Base-by-base conservation (phyloP, 2,888 invertebrate species). In the Andrena fulva region DNA sequence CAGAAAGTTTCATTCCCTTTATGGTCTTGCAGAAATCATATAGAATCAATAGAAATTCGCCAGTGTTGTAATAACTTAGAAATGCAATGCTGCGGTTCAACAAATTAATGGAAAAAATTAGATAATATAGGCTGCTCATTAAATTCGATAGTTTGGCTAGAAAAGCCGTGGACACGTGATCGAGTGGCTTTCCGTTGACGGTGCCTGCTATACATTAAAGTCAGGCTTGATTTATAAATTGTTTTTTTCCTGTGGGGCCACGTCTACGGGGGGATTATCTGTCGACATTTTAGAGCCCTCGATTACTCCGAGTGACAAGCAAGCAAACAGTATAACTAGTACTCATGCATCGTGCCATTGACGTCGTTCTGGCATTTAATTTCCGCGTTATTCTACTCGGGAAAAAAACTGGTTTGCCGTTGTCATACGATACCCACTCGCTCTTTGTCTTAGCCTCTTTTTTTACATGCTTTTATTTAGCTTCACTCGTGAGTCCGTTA, bases 191-290 rank as follows among this genome's bases (percentile, higher is more conserved):
- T 67, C 67, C 54, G 67, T 70, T 29, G 50, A 33, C 63, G 83
- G 35, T 35, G 16, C 12, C 42, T 42, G 48, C 16, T 56, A 31
- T 63, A 31, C 33, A 68, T 69, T 62, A 69, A 70, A 72, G 56
- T 48, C 50, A 71, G 24, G 72, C 80, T 79, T 84, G 84, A 83
- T 85, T 68, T 74, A 77, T 84, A 85, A 85, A 87, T 85, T 83
- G 77, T 85, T 76, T 80, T 85, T 79, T 87, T 85, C 83, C 86
- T 80, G 85, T 84, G 71, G 79, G 87, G 86, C 74, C 79, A 74
- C 72, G 63, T 75, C 60, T 79, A 62, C 73, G 42, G 72, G 75
- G 42, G 72, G 77, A 78, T 69, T 78, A 74, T 74, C 70, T 71
- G 63, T 70, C 79, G 79, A 79, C 79, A 67, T 84, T 73, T 83